These are phyloP conservation scores for Therioaphis trifolii DNA, from an alignment of 2,888 invertebrate genomes.

Conservation along the genomic window DNA sequence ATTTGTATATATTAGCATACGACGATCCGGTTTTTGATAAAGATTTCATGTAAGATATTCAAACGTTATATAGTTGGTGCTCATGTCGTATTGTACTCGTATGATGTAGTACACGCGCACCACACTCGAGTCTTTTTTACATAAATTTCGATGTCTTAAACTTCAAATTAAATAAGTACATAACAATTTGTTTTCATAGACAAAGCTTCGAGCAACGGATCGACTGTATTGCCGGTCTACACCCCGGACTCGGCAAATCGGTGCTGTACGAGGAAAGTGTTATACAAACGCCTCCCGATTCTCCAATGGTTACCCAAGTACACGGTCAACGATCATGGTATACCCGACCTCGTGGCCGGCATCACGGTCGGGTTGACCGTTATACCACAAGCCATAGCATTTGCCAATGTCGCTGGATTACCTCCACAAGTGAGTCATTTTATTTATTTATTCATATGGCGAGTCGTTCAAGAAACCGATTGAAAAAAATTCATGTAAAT, in stretches of 20 bases:
- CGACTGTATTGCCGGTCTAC: conserved; percentile 46
- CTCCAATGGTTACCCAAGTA: conserved; percentile 74
- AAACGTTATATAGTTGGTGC: too few species aligned
- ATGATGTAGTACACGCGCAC: too few species aligned
- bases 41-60: too few species aligned
- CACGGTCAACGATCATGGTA: conserved; percentile 70
- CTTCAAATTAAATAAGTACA: too few species aligned
- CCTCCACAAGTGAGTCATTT: conserved; percentile 78
- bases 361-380: conserved; percentile 82
- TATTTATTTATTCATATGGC: too few species aligned
- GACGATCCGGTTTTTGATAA: too few species aligned
- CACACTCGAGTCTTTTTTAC: too few species aligned
- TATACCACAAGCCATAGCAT: conserved; percentile 83
- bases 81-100: too few species aligned
- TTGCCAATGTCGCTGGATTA: conserved; percentile 79
- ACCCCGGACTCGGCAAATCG: conserved; percentile 34
- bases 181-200: neutral
- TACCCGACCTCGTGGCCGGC: conserved; percentile 80
- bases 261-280: conserved; percentile 67
- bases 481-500: neutral
- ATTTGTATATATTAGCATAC: too few species aligned
- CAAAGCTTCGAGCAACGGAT: neutral
- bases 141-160: too few species aligned
- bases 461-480: neutral
- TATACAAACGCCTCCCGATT: conserved; percentile 72